Evolutionary conservation across 2,888 invertebrate species (phyloP).

Genomic region (Cheilosia impressa): DNA sequence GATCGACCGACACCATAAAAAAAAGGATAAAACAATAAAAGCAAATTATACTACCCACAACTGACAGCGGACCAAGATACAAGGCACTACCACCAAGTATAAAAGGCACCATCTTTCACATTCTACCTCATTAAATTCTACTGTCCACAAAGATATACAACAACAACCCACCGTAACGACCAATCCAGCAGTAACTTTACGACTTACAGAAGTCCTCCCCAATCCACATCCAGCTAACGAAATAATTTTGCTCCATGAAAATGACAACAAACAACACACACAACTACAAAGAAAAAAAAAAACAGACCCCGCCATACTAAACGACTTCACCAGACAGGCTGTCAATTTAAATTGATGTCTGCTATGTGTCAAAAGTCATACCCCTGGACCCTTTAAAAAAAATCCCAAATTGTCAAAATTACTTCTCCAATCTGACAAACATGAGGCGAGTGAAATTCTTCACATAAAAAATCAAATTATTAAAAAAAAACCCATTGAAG

Average conservation of each 20-base stretch:
- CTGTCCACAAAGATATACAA: constrained; percentile 31
- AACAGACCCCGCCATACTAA: constrained; percentile 26
- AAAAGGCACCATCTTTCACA: constrained; percentile 40
- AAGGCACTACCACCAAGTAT: neutral
- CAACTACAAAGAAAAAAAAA: constrained; percentile 21
- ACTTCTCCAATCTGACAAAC: constrained; percentile 46
- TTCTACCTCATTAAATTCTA: constrained; percentile 56
- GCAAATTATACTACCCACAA: constrained; percentile 47
- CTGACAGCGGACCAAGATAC: constrained; percentile 41
- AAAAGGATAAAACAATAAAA: constrained; percentile 53
- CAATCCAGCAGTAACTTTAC: constrained; percentile 65
- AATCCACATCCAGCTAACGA: constrained; percentile 18
- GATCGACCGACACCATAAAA: constrained; percentile 37
- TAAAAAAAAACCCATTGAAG: constrained; percentile 22
- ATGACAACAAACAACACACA: constrained; percentile 37
- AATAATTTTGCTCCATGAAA: constrained; percentile 56
- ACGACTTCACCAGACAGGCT: constrained; percentile 60
- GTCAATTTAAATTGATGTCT: constrained; percentile 65
- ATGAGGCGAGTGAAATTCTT: constrained; percentile 37
- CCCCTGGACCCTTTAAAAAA: constrained; percentile 12
- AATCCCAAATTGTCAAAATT: constrained; percentile 62
- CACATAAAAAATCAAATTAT: constrained; percentile 29
- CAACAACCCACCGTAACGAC: constrained; percentile 64
- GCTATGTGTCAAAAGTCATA: constrained; percentile 71
- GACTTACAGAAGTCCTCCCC: constrained; percentile 59